Conservation (phyloP, 23 tunicate species). For the Phallusia fumigata region DNA sequence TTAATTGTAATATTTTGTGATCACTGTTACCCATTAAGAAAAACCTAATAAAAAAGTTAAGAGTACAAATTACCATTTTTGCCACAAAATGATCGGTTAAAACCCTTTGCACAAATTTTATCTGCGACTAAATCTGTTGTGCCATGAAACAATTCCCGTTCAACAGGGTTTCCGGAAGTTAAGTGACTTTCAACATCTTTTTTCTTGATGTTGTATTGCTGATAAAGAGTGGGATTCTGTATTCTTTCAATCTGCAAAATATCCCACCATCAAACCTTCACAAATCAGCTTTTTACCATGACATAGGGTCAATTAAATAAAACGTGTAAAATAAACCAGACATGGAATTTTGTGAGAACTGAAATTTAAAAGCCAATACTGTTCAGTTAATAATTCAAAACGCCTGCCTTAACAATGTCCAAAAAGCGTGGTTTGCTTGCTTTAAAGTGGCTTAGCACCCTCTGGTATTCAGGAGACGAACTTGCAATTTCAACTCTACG, state of each 20-base stretch:
- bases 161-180: slow-evolving; percentile 18
- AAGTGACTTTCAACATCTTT: slow-evolving; percentile 27
- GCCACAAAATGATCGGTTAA: slow-evolving; percentile 58
- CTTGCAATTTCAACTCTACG: background rate
- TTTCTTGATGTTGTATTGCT: slow-evolving; percentile 45
- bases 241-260: slow-evolving; percentile 48
- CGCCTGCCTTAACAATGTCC: background rate
- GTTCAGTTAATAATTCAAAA: too few relatives aligned
- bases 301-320: too few relatives aligned
- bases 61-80: slow-evolving; percentile 45
- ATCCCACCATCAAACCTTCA: background rate
- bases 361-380: too few relatives aligned
- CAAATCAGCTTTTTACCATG: too few relatives aligned
- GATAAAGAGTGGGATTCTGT: slow-evolving; percentile 55
- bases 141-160: slow-evolving; percentile 64
- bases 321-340: too few relatives aligned
- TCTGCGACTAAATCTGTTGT: slow-evolving; percentile 34
- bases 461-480: background rate
- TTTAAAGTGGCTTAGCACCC: background rate
- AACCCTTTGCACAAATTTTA: slow-evolving; percentile 38
- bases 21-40: too few relatives aligned
- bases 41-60: too few relatives aligned
- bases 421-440: background rate
- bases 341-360: too few relatives aligned
- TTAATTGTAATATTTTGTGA: too few relatives aligned